Conservation (phyloP, 2,888 invertebrate species). For the Pyrgus malvae region DNA sequence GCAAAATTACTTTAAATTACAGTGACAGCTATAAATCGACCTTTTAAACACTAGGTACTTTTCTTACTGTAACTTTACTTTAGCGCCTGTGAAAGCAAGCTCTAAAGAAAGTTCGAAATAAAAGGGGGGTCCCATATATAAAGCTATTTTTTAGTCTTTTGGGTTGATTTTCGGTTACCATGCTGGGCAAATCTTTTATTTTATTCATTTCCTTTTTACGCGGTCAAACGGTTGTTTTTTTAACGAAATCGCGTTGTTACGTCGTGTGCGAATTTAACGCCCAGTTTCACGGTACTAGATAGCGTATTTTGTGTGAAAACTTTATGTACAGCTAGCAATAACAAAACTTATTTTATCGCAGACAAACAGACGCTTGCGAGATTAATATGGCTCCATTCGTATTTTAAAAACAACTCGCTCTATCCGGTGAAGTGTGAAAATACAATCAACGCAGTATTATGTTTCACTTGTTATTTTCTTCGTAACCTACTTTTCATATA, state of each 20-base stretch:
- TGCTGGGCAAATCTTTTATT: background rate
- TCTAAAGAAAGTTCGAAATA: too few relatives aligned
- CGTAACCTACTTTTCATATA: slow-evolving; percentile 48
- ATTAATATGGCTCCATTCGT: slow-evolving; percentile 23
- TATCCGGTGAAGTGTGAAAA: slow-evolving; percentile 22
- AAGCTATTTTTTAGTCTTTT: too few relatives aligned
- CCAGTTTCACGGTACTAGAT: slow-evolving; percentile 3
- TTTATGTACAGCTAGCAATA: slow-evolving; percentile 32
- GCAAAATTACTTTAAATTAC: too few relatives aligned
- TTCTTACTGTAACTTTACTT: too few relatives aligned
- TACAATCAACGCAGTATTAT: slow-evolving; percentile 11
- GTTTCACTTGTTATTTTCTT: slow-evolving; percentile 26
- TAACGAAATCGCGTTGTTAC: slow-evolving; percentile 13
- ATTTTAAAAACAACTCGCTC: slow-evolving; percentile 16
- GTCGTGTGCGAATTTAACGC: slow-evolving; percentile 6
- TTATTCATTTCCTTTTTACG: slow-evolving; percentile 3
- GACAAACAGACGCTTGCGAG: slow-evolving; percentile 27
- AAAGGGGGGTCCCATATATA: too few relatives aligned
- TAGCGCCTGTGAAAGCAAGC: too few relatives aligned
- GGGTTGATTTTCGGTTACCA: background rate
- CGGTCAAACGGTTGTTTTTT: slow-evolving; percentile 16
- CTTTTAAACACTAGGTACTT: too few relatives aligned
- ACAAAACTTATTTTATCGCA: slow-evolving; percentile 31
- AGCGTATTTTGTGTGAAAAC: slow-evolving; percentile 32
- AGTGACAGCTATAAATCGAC: too few relatives aligned